phyloP scores from a whole-genome alignment of 1,140 invertebrate species.

The Teleogryllus occipitalis region DNA sequence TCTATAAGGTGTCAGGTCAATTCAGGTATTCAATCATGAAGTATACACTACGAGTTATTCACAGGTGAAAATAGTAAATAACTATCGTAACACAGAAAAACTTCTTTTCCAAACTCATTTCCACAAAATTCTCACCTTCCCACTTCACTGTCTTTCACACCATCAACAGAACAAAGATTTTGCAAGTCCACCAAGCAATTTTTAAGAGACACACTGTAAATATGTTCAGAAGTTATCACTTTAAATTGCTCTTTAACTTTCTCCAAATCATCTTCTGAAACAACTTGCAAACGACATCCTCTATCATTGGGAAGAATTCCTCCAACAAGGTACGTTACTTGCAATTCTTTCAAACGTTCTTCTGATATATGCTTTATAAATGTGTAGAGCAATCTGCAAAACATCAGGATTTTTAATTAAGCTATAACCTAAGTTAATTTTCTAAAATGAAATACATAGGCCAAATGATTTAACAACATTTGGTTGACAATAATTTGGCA shows the following conservation, averaged over 20 bases:
- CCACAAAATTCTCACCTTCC: too few relatives aligned
- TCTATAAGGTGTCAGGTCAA: too few relatives aligned
- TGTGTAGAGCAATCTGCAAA: slow-evolving; percentile 4
- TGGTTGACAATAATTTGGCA: too few relatives aligned
- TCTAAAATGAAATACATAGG: too few relatives aligned
- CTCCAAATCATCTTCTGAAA: slow-evolving; percentile 30
- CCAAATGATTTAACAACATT: too few relatives aligned
- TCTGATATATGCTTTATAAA: slow-evolving; percentile 20
- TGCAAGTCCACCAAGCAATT: background rate
- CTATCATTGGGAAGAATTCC: slow-evolving; percentile 31
- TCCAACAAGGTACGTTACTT: slow-evolving; percentile 35
- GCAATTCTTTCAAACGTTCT: slow-evolving; percentile 28
- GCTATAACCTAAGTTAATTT: too few relatives aligned
- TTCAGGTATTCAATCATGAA: too few relatives aligned
- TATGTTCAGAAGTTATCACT: slow-evolving; percentile 35
- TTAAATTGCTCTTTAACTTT: slow-evolving; percentile 33
- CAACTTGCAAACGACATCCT: slow-evolving; percentile 35
- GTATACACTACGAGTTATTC: too few relatives aligned
- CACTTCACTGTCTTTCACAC: background rate
- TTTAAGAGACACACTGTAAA: slow-evolving; percentile 33
- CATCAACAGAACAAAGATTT: background rate
- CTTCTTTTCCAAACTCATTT: too few relatives aligned
- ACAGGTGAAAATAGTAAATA: too few relatives aligned
- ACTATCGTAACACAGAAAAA: too few relatives aligned
- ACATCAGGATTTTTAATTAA: background rate